phyloP scores from a whole-genome alignment of 2,113 vertebrate genomes.

The Leptosomus discolor region DNA sequence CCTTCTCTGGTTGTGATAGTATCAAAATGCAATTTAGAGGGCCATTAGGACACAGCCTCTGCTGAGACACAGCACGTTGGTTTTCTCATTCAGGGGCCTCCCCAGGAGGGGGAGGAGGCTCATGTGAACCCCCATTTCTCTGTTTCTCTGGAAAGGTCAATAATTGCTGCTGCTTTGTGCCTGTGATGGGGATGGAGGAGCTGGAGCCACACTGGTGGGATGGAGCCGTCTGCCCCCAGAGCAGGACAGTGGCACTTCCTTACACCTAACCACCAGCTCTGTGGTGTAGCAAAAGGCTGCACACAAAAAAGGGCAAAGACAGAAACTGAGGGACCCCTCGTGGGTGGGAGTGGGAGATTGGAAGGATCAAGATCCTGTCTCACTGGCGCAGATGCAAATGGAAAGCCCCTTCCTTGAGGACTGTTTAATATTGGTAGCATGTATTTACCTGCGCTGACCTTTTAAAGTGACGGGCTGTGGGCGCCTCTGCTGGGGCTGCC shows the following conservation, averaged over 20 bases:
- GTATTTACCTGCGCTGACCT: background rate
- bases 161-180: background rate
- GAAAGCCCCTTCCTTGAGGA: background rate
- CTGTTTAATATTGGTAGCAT: background rate
- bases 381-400: background rate
- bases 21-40: constrained; percentile 23
- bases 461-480: background rate
- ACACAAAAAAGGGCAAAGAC: background rate
- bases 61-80: fast-evolving
- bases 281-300: background rate
- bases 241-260: background rate
- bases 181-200: background rate
- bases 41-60: background rate
- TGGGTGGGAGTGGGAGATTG: background rate
- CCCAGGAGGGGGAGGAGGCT: background rate
- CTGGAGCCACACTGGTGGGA: background rate
- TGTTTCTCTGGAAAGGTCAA: background rate
- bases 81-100: constrained; percentile 18
- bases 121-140: background rate
- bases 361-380: background rate
- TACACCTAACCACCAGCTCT: background rate
- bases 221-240: background rate
- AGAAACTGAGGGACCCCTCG: background rate
- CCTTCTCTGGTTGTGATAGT: background rate
- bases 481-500: background rate